Conservation (phyloP, 1,140 invertebrate genomes). For the Tigriopus japonicus region DNA sequence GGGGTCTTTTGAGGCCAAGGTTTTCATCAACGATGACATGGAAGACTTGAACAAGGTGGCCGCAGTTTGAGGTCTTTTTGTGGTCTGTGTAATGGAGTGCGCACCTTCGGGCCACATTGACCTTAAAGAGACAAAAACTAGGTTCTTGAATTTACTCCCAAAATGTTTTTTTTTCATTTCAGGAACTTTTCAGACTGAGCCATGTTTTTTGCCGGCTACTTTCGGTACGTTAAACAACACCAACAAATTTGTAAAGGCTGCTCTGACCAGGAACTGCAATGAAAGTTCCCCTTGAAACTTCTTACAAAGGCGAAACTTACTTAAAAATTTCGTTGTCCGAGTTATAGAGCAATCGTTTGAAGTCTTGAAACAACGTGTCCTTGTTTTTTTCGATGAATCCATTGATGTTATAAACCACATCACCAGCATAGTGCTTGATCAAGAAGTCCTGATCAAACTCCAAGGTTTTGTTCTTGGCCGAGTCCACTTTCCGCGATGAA, state of each 20-base stretch:
- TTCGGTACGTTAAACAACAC: too few species aligned
- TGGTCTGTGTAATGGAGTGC: slow-evolving; percentile 74
- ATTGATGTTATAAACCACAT: slow-evolving; percentile 71
- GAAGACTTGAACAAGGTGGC: slow-evolving; percentile 85
- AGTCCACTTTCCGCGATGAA: slow-evolving; percentile 34
- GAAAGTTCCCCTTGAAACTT: too few species aligned
- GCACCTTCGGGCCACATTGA: slow-evolving; percentile 91
- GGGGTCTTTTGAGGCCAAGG: slow-evolving; percentile 73
- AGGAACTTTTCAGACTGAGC: too few species aligned
- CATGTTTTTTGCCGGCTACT: too few species aligned
- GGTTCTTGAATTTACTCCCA: too few species aligned
- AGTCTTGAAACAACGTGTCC: slow-evolving; percentile 85
- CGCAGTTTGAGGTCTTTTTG: slow-evolving; percentile 76
- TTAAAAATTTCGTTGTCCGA: slow-evolving; percentile 53
- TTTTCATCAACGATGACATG: slow-evolving; percentile 72
- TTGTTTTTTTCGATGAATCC: slow-evolving; percentile 93
- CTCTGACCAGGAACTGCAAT: too few species aligned
- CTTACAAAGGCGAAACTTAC: background rate
- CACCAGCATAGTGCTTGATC: slow-evolving; percentile 75
- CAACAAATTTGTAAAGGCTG: too few species aligned
- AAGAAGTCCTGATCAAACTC: slow-evolving; percentile 21
- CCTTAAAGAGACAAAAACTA: too few species aligned
- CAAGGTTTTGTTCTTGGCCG: background rate
- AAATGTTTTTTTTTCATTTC: too few species aligned
- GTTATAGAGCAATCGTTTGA: slow-evolving; percentile 70